phyloP scores from a whole-genome alignment of 2,113 vertebrate species.

The Larimichthys crocea region DNA sequence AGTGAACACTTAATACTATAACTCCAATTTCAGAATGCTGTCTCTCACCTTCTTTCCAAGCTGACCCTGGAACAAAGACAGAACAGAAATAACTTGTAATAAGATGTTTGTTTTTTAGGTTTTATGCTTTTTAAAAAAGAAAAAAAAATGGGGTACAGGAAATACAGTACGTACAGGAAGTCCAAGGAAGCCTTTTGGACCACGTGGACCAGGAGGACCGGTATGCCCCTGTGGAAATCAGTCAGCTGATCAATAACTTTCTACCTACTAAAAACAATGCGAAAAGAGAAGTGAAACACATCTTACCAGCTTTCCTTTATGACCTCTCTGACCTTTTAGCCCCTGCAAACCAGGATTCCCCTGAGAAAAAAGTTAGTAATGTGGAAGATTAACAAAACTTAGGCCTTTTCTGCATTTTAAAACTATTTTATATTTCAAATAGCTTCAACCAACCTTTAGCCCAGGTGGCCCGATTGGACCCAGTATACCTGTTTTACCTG shows the following conservation, averaged over 20 bases:
- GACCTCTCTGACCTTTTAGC: constrained; percentile 69
- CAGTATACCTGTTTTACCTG: constrained; percentile 68
- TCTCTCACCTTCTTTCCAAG: constrained; percentile 78
- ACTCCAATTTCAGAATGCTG: not conserved
- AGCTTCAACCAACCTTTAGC: constrained; percentile 67
- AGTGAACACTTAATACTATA: not conserved
- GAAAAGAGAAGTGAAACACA: not conserved
- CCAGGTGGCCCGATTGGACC: constrained; percentile 77
- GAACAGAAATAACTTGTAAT: not conserved
- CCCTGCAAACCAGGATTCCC: constrained; percentile 77
- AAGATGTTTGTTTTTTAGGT: not conserved
- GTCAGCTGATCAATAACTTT: not conserved
- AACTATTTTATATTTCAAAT: not conserved
- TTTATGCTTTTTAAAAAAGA: not conserved
- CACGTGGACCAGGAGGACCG: constrained; percentile 74
- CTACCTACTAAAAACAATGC: not conserved
- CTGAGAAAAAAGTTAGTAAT: constrained; percentile 57
- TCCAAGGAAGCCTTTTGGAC: constrained; percentile 70
- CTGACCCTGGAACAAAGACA: constrained; percentile 74
- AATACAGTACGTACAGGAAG: constrained; percentile 74
- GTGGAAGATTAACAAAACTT: not conserved
- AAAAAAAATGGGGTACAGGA: not conserved
- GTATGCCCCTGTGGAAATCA: constrained; percentile 72
- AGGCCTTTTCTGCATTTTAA: not conserved
- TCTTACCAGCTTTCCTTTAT: constrained; percentile 76